These are phyloP conservation scores for Halictus quadricinctus DNA, from an alignment of 2,888 invertebrate genomes.

Conservation along the genomic window DNA sequence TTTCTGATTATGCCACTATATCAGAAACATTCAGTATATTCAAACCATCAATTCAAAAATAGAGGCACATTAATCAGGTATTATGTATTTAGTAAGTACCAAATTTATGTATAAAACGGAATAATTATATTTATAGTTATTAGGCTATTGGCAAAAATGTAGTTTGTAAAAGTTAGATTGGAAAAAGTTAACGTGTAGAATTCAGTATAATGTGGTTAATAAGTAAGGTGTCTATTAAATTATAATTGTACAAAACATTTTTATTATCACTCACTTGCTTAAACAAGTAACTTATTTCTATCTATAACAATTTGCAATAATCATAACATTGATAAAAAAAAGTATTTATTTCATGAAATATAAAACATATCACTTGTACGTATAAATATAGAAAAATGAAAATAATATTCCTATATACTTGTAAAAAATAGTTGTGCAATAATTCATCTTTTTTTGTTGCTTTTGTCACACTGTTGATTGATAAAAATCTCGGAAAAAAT, in stretches of 20 bases:
- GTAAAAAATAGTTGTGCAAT: conserved; percentile 16
- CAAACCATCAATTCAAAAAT: conserved; percentile 16
- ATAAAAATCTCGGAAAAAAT: conserved; percentile 5
- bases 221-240: conserved; percentile 45
- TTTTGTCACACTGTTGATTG: neutral
- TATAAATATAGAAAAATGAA: conserved; percentile 29
- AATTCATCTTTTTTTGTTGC: neutral
- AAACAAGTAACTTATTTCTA: conserved; percentile 27
- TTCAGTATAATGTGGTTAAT: conserved; percentile 19
- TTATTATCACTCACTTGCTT: conserved; percentile 37
- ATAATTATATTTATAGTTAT: conserved; percentile 8
- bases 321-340: conserved; percentile 30
- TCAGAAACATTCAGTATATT: neutral
- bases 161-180: conserved; percentile 8
- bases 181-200: conserved; percentile 20
- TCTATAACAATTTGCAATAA: conserved; percentile 26
- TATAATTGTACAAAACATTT: conserved; percentile 42
- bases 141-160: conserved; percentile 15
- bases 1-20: neutral
- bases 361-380: conserved; percentile 21
- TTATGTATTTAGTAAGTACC: neutral
- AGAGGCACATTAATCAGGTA: conserved; percentile 24
- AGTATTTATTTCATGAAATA: conserved; percentile 27
- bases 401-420: conserved; percentile 16
- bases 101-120: neutral